Base-by-base conservation (phyloP, 2,797 vertebrate species). In the Urophycis tenuis region DNA sequence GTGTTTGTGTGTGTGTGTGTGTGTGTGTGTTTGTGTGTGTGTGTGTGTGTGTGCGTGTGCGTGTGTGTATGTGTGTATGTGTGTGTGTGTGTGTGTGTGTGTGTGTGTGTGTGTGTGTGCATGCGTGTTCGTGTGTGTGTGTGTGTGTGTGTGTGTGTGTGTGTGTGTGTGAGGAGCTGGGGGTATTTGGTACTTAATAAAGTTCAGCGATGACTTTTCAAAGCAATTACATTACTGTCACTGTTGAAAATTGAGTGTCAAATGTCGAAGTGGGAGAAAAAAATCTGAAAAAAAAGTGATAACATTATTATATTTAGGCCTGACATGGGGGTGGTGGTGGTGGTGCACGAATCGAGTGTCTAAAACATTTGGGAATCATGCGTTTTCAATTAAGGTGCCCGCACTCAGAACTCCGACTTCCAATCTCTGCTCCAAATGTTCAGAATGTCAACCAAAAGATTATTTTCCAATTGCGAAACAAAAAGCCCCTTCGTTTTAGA, bases 201-300 rank as follows among this genome's bases (percentile, higher is more conserved):
- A 86, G 80, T 85, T 87, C 87, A 87, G 81, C 85, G 83, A 83
- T 81, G 87, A 88, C 86, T 87, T 86, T 87, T 91, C 87, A 81
- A 87, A 88, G 85, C 89, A 92, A 92, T 93, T 91, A 91, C 85
- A 89, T 80, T 85, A 81, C 83, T 90, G 87, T 90, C 87, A 89
- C 86, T 89, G 88, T 89, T 89, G 85, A 87, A 90, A 92, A 91
- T 88, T 78, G 81, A 85, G 86, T 90, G 91, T 92, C 88, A 89
- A 89, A 88, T 88, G 69, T 64, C n/a, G n/a, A 64, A 29, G n/a
- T 25, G 10, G 9, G 53, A 3, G 53, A 12, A 64, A 15, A 11
- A 9, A 60, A n/a, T n/a, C n/a, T n/a, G 6, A 64, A 64, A 64
- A 64, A 64, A 64, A 29, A 1, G 5, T 53, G 49, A 53, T 22